Evolutionary conservation across 1,140 invertebrate genomes (phyloP).

Genomic region (Anthonomus grandis): DNA sequence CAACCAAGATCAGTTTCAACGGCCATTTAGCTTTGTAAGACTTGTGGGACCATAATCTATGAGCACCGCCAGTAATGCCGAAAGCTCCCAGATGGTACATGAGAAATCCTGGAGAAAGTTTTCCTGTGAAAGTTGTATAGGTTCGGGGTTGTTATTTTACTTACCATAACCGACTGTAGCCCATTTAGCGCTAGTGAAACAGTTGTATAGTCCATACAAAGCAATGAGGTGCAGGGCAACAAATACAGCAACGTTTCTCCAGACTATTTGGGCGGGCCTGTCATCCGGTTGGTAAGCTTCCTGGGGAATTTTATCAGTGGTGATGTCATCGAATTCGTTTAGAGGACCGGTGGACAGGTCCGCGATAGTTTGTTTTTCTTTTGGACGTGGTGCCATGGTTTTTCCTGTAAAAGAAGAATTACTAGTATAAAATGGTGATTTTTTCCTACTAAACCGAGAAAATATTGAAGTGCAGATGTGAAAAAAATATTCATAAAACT

Average conservation of each 20-base stretch:
- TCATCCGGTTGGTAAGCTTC: constrained; percentile 44
- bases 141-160: constrained; percentile 41
- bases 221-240: constrained; percentile 77
- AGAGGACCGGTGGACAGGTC: constrained; percentile 30
- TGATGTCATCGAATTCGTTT: constrained; percentile 35
- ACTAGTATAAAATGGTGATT: not conserved
- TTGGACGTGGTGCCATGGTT: constrained; percentile 19
- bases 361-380: constrained; percentile 15
- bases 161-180: constrained; percentile 75
- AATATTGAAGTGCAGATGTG: not conserved
- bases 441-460: not conserved
- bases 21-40: constrained; percentile 92
- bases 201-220: constrained; percentile 79
- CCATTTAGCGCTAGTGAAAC: constrained; percentile 74
- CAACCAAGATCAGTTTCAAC: constrained; percentile 67
- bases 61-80: constrained; percentile 90
- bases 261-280: constrained; percentile 69
- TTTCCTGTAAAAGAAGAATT: constrained; percentile 4
- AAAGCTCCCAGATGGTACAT: constrained; percentile 70
- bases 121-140: not conserved
- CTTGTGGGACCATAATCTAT: constrained; percentile 90
- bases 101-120: constrained; percentile 57
- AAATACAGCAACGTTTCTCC: constrained; percentile 89
- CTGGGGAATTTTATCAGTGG: constrained; percentile 17
- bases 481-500: not conserved